These are phyloP conservation scores for Myotis findleyi DNA, from an alignment of 2,797 vertebrate species.

Conservation along the genomic window DNA sequence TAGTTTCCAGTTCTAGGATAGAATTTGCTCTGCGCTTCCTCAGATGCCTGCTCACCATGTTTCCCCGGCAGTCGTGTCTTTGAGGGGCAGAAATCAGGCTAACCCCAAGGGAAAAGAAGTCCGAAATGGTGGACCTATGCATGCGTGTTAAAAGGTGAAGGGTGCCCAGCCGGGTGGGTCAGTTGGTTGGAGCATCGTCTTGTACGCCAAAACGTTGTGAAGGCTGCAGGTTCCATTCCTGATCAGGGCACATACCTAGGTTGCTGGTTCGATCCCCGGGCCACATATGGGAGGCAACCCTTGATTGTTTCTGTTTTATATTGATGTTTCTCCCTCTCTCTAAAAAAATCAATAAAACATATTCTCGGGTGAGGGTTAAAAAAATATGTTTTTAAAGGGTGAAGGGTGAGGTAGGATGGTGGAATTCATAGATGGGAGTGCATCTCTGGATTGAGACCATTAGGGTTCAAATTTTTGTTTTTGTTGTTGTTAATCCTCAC, in stretches of 20 bases:
- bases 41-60: neutral
- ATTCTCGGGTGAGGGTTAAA: neutral
- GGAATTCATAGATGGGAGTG: neutral
- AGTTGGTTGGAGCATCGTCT: neutral
- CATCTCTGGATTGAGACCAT: neutral
- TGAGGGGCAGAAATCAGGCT: conserved; percentile 1
- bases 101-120: conserved; percentile 8
- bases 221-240: neutral
- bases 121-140: neutral
- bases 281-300: neutral
- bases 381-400: neutral
- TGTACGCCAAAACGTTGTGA: neutral
- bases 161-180: neutral
- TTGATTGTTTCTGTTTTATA: neutral
- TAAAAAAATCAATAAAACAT: neutral
- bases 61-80: neutral
- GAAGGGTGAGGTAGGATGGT: neutral
- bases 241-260: neutral
- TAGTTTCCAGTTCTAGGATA: conserved; percentile 15
- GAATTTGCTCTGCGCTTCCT: neutral
- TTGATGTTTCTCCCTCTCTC: neutral
- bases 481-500: too few species aligned
- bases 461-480: neutral
- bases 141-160: neutral
- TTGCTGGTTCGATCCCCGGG: neutral